Percentiles rank a stretch among this genome's conserved stretches.
These are phyloP conservation scores for Globicephala melas DNA, from an alignment of 2,113 vertebrate species.

Conservation along the genomic window DNA sequence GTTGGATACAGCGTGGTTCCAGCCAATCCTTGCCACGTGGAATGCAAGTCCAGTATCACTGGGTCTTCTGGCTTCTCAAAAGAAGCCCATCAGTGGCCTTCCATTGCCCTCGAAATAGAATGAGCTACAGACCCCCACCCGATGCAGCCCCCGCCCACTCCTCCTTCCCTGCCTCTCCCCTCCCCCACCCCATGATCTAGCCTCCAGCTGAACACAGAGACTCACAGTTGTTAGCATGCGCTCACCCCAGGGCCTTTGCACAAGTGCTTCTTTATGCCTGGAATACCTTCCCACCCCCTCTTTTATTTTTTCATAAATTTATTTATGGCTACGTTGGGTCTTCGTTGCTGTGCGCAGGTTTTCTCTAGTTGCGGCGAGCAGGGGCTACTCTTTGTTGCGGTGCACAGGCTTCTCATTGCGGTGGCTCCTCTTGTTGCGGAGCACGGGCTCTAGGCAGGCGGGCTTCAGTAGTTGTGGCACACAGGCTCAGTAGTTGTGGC, in stretches of 20 bases:
- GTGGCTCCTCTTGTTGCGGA: too few relatives aligned
- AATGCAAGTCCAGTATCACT: fast-evolving
- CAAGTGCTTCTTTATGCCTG: background rate
- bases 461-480: too few relatives aligned
- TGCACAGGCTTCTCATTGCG: fast-evolving
- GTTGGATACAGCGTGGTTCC: fast-evolving
- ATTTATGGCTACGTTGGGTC: too few relatives aligned
- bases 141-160: too few relatives aligned
- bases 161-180: background rate
- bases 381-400: too few relatives aligned
- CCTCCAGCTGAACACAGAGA: background rate
- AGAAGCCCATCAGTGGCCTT: background rate
- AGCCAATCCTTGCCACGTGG: fast-evolving
- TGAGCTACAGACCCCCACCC: background rate
- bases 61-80: background rate
- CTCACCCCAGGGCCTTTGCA: background rate
- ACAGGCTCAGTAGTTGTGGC: too few relatives aligned
- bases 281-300: background rate
- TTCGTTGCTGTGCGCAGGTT: too few relatives aligned
- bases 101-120: background rate
- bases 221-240: background rate
- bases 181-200: too few relatives aligned
- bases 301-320: background rate
- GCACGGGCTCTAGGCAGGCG: too few relatives aligned
- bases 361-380: too few relatives aligned